Evolutionary conservation across 2,888 invertebrate genomes (phyloP).

Genomic region (Acholoe squamosa): DNA sequence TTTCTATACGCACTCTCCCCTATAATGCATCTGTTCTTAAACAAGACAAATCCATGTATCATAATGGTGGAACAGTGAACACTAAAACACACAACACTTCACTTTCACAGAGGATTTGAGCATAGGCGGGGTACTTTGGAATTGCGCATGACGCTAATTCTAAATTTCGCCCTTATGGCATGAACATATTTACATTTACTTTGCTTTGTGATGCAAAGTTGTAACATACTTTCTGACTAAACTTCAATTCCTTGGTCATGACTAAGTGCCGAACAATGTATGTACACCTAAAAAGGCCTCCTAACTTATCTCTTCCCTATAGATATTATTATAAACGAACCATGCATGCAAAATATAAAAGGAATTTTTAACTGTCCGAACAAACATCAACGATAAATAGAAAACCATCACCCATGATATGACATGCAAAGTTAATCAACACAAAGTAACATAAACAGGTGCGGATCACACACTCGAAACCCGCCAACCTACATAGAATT

Average conservation of each 20-base stretch:
- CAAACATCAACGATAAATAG: neutral
- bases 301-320: neutral
- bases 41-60: neutral
- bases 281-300: neutral
- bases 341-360: slow-evolving; percentile 4
- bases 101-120: neutral
- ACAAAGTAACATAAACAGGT: slow-evolving; percentile 21
- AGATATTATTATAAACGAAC: neutral
- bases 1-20: neutral
- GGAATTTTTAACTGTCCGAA: slow-evolving; percentile 21
- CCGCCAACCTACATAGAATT: neutral
- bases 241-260: neutral
- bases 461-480: neutral
- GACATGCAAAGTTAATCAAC: neutral
- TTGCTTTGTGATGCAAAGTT: neutral
- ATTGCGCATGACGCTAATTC: neutral
- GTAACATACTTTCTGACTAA: neutral
- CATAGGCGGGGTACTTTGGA: slow-evolving; percentile 10
- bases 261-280: neutral
- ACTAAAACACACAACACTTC: neutral
- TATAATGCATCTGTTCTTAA: neutral
- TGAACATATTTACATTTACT: slow-evolving; percentile 46
- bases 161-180: too few relatives aligned
- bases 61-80: neutral
- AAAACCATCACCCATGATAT: slow-evolving; percentile 6